Percentiles rank a stretch among this genome's conserved stretches.
phyloP scores from a whole-genome alignment of 2,113 vertebrate species.

The Pygoscelis antarcticus region DNA sequence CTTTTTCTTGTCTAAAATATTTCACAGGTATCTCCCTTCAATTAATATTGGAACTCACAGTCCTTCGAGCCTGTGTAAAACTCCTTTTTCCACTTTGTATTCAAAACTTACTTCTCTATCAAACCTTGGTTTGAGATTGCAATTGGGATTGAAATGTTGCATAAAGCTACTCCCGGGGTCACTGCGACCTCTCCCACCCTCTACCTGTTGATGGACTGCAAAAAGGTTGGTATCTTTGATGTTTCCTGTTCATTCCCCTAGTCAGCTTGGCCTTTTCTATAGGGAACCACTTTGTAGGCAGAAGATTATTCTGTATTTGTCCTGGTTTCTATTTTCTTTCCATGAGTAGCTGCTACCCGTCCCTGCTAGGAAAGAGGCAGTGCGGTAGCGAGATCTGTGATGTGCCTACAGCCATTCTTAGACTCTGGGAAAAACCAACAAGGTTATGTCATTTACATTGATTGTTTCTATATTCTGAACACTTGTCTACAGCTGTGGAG shows the following conservation, averaged over 20 bases:
- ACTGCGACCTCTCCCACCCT: not conserved
- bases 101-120: not conserved
- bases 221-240: not conserved
- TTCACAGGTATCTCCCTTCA: not conserved
- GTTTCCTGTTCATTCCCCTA: not conserved
- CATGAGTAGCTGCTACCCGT: not conserved
- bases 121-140: not conserved
- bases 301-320: not conserved
- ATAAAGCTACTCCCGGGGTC: not conserved
- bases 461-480: not conserved
- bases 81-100: not conserved
- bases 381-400: accelerated
- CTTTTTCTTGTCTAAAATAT: not conserved
- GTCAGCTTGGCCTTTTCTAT: not conserved
- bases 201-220: not conserved
- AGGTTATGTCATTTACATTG: not conserved
- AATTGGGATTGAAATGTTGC: not conserved
- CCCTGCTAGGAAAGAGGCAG: not conserved
- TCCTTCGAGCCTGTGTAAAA: not conserved
- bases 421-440: not conserved
- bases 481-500: not conserved
- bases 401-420: not conserved
- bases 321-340: not conserved
- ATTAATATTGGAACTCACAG: not conserved
- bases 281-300: not conserved